Conservation (phyloP, 2,888 invertebrate genomes). For the Agrilus cyanescens region DNA sequence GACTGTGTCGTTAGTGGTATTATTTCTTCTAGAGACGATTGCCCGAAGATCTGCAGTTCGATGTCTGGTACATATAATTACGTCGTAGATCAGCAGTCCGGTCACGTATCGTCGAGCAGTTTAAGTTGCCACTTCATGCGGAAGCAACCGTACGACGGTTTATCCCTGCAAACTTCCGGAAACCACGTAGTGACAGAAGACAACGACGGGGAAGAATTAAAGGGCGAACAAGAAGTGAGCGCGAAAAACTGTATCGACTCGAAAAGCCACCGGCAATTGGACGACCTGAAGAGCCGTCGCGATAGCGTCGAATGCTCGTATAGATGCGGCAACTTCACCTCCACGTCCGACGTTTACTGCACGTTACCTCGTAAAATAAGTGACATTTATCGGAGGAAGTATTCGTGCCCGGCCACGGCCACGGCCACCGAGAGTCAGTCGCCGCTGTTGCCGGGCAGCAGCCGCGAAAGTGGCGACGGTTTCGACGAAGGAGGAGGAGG, state of each 20-base stretch:
- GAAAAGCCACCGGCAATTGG: too few species aligned
- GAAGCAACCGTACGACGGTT: too few species aligned
- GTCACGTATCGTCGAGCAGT: too few species aligned
- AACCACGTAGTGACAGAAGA: too few species aligned
- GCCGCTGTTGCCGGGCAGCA: constrained; percentile 55
- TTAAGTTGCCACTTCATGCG: too few species aligned
- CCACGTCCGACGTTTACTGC: constrained; percentile 41
- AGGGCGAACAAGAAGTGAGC: constrained; percentile 26
- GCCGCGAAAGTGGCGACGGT: constrained; percentile 60
- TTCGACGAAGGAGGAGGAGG: constrained; percentile 45
- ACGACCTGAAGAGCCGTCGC: too few species aligned
- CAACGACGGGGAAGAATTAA: too few species aligned
- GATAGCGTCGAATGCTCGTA: too few species aligned
- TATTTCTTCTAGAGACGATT: constrained; percentile 37
- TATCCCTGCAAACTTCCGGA: constrained; percentile 5
- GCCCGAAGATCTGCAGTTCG: constrained; percentile 31
- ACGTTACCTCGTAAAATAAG: constrained; percentile 46
- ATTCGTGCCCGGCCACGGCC: constrained; percentile 31
- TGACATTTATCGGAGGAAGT: constrained; percentile 22
- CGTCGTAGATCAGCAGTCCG: constrained; percentile 4
- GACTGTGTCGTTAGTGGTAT: constrained; percentile 17
- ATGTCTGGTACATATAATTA: constrained; percentile 35
- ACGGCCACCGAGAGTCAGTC: constrained; percentile 67
- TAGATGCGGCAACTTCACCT: too few species aligned
- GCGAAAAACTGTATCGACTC: constrained; percentile 34